Evolutionary conservation across 2,113 vertebrate genomes (phyloP).

Genomic region (Otocyon megalotis): DNA sequence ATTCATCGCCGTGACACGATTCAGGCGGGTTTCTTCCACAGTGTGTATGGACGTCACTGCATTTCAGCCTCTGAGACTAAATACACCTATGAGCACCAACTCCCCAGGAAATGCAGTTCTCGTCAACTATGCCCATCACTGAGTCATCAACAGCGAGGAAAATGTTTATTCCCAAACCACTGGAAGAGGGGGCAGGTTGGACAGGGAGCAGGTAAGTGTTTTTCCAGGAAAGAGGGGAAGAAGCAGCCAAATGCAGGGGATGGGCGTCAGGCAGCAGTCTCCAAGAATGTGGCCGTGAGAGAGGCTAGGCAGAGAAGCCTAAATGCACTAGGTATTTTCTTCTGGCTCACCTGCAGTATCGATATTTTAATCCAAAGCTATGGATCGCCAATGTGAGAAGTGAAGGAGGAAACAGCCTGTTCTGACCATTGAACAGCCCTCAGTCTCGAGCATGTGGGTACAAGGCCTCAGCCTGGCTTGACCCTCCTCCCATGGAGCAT

Average conservation of each 20-base stretch:
- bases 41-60: neutral
- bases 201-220: neutral
- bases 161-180: neutral
- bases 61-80: neutral
- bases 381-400: neutral
- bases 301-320: neutral
- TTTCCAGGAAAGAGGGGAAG: neutral
- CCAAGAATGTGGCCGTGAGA: neutral
- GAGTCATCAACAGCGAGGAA: neutral
- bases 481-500: neutral
- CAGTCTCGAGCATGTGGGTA: neutral
- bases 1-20: neutral
- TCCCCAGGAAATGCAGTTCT: neutral
- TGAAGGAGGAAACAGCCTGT: neutral
- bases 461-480: neutral
- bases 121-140: neutral
- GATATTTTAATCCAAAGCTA: neutral
- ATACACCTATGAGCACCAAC: neutral
- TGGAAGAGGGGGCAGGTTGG: neutral
- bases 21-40: neutral
- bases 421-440: neutral
- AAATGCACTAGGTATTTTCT: neutral
- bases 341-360: neutral
- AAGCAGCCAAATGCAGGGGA: neutral
- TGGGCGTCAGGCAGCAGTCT: neutral